Base-by-base conservation (phyloP, 2,113 vertebrate genomes). In the Nyctereutes procyonoides region DNA sequence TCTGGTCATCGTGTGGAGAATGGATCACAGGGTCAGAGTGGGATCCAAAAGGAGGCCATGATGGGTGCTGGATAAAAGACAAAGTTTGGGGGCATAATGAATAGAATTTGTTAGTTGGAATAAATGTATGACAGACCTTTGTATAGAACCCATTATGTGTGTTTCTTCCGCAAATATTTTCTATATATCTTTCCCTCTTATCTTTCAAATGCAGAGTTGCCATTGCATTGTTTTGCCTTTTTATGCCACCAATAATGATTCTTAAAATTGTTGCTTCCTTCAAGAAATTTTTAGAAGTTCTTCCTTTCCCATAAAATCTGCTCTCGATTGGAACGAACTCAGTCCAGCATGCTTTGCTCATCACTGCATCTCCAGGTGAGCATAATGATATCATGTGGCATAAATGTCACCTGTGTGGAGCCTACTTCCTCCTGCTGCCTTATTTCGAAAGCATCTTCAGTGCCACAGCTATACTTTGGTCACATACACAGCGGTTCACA, bases 381-480 rank as follows among this genome's bases (percentile, higher is more conserved):
- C 4, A n/a, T 60, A 0, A 69, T 17, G 22, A 24, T 24, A 55
- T 32, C 3, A 3, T 55, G 60, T 14, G 4, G 6, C 20, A 20
- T 4, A 30, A 51, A 17, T 9, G 0, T 30, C 16, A 55, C 53
- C 65, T 14, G 8, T 5, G 2, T 1, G 26, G 11, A 30, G 15
- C 38, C 22, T 55, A 16, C 17, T 32, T 65, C 56, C 51, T n/a
- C 24, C 43, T 26, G 11, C 71, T 60, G 4, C 35, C 65, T 48
- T 19, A n/a, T 89, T 89, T 16, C 38, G 3, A 69, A 71, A 24
- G 11, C 35, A n/a, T 48, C 74, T 71, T 51, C 87, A 58, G 69
- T 38, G 15, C 4, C 17, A 17, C 24, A 30, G n/a, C 48, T 67
- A 9, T 43, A 28, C 62, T 43, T n/a, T 24, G 22, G 51, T 65